A percentile compares a stretch with the other conserved stretches of the same genome.
Conservation (phyloP, 2,113 vertebrate genomes). For the Dromas ardeola region DNA sequence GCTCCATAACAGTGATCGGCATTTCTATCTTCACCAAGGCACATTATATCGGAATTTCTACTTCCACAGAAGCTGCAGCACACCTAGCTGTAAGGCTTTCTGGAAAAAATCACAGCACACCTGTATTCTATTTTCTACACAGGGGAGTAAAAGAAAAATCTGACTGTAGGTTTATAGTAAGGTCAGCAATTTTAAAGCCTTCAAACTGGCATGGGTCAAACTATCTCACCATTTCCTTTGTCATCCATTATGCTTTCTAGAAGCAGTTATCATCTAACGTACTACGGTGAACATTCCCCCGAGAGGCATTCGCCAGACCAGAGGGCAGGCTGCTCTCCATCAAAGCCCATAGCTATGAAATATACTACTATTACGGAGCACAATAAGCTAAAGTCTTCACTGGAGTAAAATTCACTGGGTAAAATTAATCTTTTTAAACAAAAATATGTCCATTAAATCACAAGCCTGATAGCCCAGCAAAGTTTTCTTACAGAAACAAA, state of each 20-base stretch:
- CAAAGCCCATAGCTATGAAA: conserved; percentile 9
- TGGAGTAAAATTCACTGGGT: background rate
- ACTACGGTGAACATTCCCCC: background rate
- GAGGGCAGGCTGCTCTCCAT: conserved; percentile 17
- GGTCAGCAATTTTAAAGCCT: conserved; percentile 41
- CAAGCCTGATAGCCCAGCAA: background rate
- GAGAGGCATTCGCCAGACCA: background rate
- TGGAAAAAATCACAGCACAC: background rate
- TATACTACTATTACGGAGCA: background rate
- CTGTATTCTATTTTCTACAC: background rate
- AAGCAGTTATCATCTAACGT: conserved; percentile 20
- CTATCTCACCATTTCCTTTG: background rate
- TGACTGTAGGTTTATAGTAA: background rate
- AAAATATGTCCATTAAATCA: background rate
- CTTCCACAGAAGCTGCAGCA: background rate
- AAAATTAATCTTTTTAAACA: conserved; percentile 26
- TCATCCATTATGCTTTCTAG: conserved; percentile 1
- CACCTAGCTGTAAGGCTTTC: background rate
- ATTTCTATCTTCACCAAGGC: background rate
- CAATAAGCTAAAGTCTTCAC: background rate
- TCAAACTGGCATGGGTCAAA: conserved; percentile 31
- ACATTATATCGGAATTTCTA: background rate
- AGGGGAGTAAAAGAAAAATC: background rate
- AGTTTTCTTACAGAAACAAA: conserved; percentile 15
- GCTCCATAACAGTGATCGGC: background rate